Conservation (phyloP, 2,113 vertebrate species). For the Pseudolaguvia tuberculata region DNA sequence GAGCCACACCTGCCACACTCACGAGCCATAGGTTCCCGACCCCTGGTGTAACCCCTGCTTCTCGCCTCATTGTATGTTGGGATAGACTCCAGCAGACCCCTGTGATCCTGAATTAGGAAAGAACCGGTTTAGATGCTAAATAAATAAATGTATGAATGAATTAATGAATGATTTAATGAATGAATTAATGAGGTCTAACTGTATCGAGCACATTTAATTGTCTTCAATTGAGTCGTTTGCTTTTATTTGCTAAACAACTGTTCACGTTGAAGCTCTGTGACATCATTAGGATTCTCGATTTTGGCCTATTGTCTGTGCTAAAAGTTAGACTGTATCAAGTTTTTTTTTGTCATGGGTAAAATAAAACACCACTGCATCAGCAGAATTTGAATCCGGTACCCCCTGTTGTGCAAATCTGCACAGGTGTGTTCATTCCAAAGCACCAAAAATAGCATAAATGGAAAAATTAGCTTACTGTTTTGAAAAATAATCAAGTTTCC, state of each 20-base stretch:
- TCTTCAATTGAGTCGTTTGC: not conserved
- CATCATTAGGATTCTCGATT: not conserved
- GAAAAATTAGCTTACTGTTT: not conserved
- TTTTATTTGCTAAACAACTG: not conserved
- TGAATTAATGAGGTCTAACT: not conserved
- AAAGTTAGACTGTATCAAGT: not conserved
- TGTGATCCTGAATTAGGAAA: too few relatives aligned
- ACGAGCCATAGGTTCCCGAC: too few relatives aligned
- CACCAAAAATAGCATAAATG: not conserved
- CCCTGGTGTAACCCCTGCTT: too few relatives aligned
- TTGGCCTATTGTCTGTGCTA: not conserved
- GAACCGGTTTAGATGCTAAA: too few relatives aligned
- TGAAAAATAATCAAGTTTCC: not conserved
- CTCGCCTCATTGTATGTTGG: too few relatives aligned
- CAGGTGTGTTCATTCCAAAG: constrained; percentile 1
- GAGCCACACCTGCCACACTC: too few relatives aligned
- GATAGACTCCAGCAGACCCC: too few relatives aligned
- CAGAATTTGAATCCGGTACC: not conserved
- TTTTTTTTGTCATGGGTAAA: not conserved
- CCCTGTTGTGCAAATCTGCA: not conserved
- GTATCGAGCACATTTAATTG: not conserved
- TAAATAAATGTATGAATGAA: too few relatives aligned
- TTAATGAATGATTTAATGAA: too few relatives aligned
- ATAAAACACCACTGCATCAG: not conserved
- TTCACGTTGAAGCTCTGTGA: not conserved